Evolutionary conservation across 2,888 invertebrate genomes (phyloP).

Genomic region (Cyrtodaria siliqua): DNA sequence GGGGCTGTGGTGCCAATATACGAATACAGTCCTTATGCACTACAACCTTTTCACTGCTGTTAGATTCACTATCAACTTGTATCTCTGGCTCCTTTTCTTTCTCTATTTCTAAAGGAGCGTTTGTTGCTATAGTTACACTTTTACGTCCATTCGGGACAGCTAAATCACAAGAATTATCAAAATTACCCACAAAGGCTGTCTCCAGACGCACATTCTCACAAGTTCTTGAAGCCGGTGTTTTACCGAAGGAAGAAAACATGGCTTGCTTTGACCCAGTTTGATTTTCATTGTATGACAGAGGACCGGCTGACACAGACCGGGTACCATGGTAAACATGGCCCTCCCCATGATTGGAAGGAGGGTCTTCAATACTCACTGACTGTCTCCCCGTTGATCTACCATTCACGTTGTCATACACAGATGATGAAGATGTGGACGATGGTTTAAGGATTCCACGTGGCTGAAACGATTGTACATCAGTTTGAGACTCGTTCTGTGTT

Average conservation of each 20-base stretch:
- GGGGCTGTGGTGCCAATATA: constrained; percentile 68
- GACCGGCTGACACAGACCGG: constrained; percentile 57
- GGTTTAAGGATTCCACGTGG: constrained; percentile 73
- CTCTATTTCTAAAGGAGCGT: constrained; percentile 30
- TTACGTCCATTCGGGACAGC: constrained; percentile 46
- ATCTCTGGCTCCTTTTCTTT: constrained; percentile 23
- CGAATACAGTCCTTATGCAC: constrained; percentile 62
- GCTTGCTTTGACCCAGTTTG: constrained; percentile 15
- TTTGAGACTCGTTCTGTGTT: constrained; percentile 62
- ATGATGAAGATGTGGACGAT: constrained; percentile 68
- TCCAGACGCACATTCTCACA: constrained; percentile 70
- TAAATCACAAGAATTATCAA: constrained; percentile 49
- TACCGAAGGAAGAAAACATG: constrained; percentile 52
- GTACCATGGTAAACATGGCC: constrained; percentile 40
- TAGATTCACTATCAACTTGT: constrained; percentile 30
- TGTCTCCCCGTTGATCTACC: constrained; percentile 29
- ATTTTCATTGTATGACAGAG: constrained; percentile 38
- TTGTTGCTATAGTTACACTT: constrained; percentile 64
- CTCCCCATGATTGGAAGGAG: constrained; percentile 27
- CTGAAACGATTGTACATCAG: constrained; percentile 61
- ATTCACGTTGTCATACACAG: constrained; percentile 69
- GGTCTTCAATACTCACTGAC: constrained; percentile 28
- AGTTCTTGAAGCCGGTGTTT: constrained; percentile 50
- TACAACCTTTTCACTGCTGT: constrained; percentile 30
- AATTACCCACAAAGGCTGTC: constrained; percentile 73